Evolutionary conservation across 2,888 invertebrate species (phyloP).

Genomic region (Orthonevra nobilis): DNA sequence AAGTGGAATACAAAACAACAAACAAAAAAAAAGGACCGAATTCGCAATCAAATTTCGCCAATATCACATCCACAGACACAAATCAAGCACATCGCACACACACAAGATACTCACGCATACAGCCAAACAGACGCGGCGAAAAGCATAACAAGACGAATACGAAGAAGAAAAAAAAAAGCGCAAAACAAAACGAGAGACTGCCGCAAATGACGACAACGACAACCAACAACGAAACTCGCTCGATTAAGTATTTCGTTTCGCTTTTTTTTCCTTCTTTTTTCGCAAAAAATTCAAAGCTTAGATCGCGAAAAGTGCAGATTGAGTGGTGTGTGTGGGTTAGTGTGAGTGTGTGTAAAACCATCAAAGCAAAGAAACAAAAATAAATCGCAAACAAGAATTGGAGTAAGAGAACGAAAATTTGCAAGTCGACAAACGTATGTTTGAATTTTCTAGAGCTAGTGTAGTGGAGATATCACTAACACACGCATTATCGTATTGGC

Average conservation of each 20-base stretch:
- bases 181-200: conserved; percentile 31
- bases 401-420: conserved; percentile 5
- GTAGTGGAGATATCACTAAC: too few relatives aligned
- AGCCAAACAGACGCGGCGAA: conserved; percentile 12
- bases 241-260: conserved; percentile 10
- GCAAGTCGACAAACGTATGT: conserved; percentile 23
- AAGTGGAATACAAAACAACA: conserved; percentile 9
- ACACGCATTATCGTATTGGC: too few relatives aligned
- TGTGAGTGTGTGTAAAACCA: conserved; percentile 22
- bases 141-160: conserved; percentile 29
- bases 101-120: background rate
- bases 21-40: conserved; percentile 67
- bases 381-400: conserved; percentile 22
- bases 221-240: conserved; percentile 15
- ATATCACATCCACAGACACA: conserved; percentile 4
- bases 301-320: conserved; percentile 38
- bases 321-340: conserved; percentile 18
- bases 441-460: background rate
- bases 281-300: conserved; percentile 31
- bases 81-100: too few relatives aligned
- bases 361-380: conserved; percentile 10
- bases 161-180: conserved; percentile 27
- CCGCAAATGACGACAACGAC: conserved; percentile 16
- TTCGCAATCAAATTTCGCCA: conserved; percentile 63
- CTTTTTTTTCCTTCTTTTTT: too few relatives aligned